These are phyloP conservation scores for Catharus bicknelli DNA, from an alignment of 2,113 vertebrate species.

Conservation along the genomic window DNA sequence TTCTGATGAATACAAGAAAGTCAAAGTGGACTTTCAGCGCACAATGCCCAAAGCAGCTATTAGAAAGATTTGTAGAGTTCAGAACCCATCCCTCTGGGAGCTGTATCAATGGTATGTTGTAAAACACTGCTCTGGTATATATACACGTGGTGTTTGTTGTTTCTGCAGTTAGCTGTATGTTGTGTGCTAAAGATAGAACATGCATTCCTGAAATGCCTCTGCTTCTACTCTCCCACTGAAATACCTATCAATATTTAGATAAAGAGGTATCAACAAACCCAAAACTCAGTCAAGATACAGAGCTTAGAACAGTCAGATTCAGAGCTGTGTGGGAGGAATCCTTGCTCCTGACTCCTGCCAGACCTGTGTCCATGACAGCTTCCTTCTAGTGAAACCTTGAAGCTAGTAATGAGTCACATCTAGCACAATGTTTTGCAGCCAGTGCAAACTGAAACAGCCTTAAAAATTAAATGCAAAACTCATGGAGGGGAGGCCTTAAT, in stretches of 20 bases:
- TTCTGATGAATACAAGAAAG: conserved; percentile 70
- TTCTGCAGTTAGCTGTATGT: not conserved
- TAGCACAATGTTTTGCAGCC: not conserved
- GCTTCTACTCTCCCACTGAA: not conserved
- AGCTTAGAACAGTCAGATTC: not conserved
- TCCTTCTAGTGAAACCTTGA: not conserved
- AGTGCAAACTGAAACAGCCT: not conserved
- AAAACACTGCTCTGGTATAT: not conserved
- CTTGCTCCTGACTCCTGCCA: not conserved
- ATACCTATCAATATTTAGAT: not conserved
- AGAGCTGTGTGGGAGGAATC: not conserved
- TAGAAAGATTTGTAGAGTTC: conserved; percentile 78
- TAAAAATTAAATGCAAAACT: not conserved
- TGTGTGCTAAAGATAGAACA: not conserved
- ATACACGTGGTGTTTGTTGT: not conserved
- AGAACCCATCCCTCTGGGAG: conserved; percentile 85
- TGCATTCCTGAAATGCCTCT: not conserved
- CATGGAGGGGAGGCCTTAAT: not conserved
- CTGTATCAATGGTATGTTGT: conserved; percentile 83
- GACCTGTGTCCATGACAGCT: not conserved
- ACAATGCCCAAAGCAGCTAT: conserved; percentile 77
- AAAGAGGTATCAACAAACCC: not conserved
- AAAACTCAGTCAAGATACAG: not conserved
- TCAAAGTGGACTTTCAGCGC: conserved; percentile 72
- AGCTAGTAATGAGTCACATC: not conserved